phyloP scores from a whole-genome alignment of 2,888 invertebrate species.

The Argyresthia albistria region DNA sequence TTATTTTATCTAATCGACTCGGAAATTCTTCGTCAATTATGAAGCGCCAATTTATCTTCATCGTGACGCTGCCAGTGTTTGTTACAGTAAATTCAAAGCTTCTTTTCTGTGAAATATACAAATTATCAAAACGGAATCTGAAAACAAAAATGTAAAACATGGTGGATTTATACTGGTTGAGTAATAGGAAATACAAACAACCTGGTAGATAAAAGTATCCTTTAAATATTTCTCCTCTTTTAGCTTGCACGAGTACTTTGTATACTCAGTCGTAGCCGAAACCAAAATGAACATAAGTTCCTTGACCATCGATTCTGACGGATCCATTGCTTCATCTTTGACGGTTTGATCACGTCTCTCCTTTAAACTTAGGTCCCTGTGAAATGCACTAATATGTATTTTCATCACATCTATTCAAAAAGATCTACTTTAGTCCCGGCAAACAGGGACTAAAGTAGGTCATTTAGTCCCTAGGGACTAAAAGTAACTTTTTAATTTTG shows the following conservation, averaged over 20 bases:
- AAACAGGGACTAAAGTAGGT: too few species aligned
- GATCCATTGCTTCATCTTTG: slow-evolving; percentile 31
- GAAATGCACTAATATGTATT: neutral
- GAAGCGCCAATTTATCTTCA: slow-evolving; percentile 54
- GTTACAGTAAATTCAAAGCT: slow-evolving; percentile 39
- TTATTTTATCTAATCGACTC: slow-evolving; percentile 35
- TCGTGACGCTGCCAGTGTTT: slow-evolving; percentile 46
- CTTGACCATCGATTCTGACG: slow-evolving; percentile 17
- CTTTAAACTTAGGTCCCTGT: slow-evolving; percentile 35
- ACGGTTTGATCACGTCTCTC: slow-evolving; percentile 36
- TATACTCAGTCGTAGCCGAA: slow-evolving; percentile 64
- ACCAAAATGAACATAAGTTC: slow-evolving; percentile 34
- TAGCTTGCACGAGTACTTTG: slow-evolving; percentile 55
- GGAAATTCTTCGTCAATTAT: slow-evolving; percentile 55
- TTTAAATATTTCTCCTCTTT: slow-evolving; percentile 46
- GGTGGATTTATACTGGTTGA: neutral
- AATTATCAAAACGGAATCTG: neutral
- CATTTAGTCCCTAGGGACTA: too few species aligned
- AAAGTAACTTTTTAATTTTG: too few species aligned
- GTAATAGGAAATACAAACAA: slow-evolving; percentile 11
- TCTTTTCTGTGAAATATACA: slow-evolving; percentile 28
- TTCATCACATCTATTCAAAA: too few species aligned
- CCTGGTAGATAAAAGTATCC: slow-evolving; percentile 72
- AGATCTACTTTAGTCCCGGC: too few species aligned
- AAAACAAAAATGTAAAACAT: too few species aligned